Evolutionary conservation across 2,888 invertebrate genomes (phyloP), one percentile per base, ranked within the genome.

Genomic region (Brachypterus glaber): DNA sequence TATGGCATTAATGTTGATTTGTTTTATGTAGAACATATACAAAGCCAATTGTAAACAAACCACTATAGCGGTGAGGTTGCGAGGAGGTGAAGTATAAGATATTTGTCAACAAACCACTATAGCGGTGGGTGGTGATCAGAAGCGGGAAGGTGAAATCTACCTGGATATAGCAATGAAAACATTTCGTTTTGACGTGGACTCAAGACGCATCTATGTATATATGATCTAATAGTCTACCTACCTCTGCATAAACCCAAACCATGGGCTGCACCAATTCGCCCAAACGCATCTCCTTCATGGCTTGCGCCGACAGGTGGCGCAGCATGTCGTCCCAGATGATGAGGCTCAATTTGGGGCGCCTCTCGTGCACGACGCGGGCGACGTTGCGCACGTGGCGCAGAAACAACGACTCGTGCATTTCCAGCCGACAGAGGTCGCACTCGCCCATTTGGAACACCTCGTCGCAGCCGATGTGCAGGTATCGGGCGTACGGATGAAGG

Each of bases 301-400:
- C 70, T 43, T 73, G 71, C 30, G 73, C 62, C 2, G 75, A 68
- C 47, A 81, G 68, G 49, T 77, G 76, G 1, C 84, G 63, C 37
- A 86, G 60, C 82, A 86, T 85, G 58, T 86, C 86, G 54, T 86
- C 85, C 86, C 86, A 86, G 52, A 86, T 77, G 39, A 86, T 74
- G 1, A 79, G 69, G 11, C 69, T 71, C 13, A 80, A 57, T 12
- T 69, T 63, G 0, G 74, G 71, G 63, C 77, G 75, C 33, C 69
- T 72, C 7, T 66, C 63, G 30, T 71, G 72, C 9, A 84, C 71
- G 45, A 77, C 71, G 30, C 65, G 67, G 3, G 75, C 75, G 14
- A 81, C 71, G 41, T 69, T 68, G 3, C 69, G 67, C 5, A 80
- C 75, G 56, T 82, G 81, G 17, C 69, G 66, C 11, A 79, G 58